Evolutionary conservation across 2,113 vertebrate species (phyloP), one percentile per base, ranked within the genome.

Genomic region (Erpornis zantholeuca): DNA sequence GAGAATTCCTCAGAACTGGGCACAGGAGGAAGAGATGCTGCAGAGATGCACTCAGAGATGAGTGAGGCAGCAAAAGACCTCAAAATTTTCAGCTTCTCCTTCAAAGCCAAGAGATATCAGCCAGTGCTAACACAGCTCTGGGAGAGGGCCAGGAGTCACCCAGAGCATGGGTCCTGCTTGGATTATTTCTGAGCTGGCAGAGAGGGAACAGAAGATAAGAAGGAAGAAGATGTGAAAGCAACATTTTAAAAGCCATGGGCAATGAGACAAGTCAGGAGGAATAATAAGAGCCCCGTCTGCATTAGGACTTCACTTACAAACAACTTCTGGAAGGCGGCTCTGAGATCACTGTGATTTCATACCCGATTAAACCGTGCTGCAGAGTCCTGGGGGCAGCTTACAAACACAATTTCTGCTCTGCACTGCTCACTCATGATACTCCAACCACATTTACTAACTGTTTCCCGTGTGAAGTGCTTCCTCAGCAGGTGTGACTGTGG

Each of bases 321-420:
- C 50, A 86, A 59, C 76, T 76, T 33, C 6, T 10, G 50, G 76
- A 64, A 57, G 86, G 86, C 56, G 23, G 61, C 79, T 52, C 17
- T 7, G 68, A 64, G 94, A 86, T 89, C 64, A 33, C 49, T 61
- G 92, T 35, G 81, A 86, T 89, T 93, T 96, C 90, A 95, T 33
- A 89, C 64, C 69, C 5, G 42, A 95, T 94, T 96, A 94, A 94
- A 36, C 78, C 1, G 1, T 8, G 29, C 4, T 13, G 70, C 59
- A 23, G 63, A 42, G 87, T n/a, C 59, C 77, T 28, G 72, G 49
- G 57, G 88, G 82, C 87, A 78, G 81, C 64, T 56, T 4, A 25
- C 3, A 13, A 63, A 33, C 50, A 18, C 2, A 1, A 15, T 15
- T 70, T n/a, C 66, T 92, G 49, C 84, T 61, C 9, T 11, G 38